These are phyloP conservation scores for Chrysopilus asiliformis DNA, from an alignment of 2,888 invertebrate species.

Conservation along the genomic window DNA sequence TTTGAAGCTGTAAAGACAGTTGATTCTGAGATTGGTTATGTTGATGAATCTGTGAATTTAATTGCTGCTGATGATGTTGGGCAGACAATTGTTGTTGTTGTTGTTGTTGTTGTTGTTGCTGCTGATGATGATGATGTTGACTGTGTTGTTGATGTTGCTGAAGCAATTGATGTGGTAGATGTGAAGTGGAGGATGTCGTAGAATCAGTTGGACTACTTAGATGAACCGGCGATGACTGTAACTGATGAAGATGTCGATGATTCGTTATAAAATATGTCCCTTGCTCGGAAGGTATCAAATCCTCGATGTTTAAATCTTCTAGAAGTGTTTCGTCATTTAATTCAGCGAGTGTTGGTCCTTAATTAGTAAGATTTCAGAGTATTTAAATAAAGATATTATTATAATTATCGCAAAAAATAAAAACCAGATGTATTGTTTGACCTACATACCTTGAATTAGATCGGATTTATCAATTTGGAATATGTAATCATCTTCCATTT, in stretches of 20 bases:
- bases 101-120: constrained; percentile 18
- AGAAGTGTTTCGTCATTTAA: constrained; percentile 66
- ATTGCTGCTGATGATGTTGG: constrained; percentile 17
- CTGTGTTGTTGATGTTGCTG: constrained; percentile 24
- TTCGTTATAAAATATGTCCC: constrained; percentile 10
- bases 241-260: constrained; percentile 19
- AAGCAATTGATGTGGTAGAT: constrained; percentile 28
- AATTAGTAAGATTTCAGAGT: background rate
- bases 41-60: constrained; percentile 18
- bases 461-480: constrained; percentile 81
- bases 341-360: constrained; percentile 68
- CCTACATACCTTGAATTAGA: constrained; percentile 45
- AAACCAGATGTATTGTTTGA: background rate
- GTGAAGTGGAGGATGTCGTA: constrained; percentile 17
- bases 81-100: constrained; percentile 16
- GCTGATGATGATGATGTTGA: constrained; percentile 18
- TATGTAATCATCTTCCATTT: constrained; percentile 80
- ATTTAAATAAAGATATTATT: no score
- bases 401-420: no score
- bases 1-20: constrained; percentile 13
- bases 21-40: constrained; percentile 17
- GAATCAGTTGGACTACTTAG: constrained; percentile 22
- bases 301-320: constrained; percentile 78
- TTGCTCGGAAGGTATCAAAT: constrained; percentile 38
- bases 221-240: constrained; percentile 23